Conservation (phyloP, 2,113 vertebrate species). For the Clarias macrocephalus region DNA sequence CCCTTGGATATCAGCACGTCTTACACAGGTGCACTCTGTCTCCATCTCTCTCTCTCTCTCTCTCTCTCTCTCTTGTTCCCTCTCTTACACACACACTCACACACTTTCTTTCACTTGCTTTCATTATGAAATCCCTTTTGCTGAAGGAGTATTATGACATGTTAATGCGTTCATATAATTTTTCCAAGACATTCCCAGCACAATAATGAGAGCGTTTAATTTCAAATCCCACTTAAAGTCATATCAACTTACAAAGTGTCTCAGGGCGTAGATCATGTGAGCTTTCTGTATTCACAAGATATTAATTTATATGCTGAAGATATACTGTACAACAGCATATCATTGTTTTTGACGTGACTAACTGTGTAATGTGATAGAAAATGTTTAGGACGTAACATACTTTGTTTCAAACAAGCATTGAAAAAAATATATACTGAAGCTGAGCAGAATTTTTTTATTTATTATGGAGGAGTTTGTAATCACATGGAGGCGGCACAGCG, state of each 20-base stretch:
- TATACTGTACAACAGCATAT: not conserved
- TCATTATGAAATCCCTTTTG: not conserved
- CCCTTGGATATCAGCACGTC: conserved; percentile 7
- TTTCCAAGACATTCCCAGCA: not conserved
- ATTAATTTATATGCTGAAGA: not conserved
- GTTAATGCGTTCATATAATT: not conserved
- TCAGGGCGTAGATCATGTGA: not conserved
- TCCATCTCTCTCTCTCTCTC: not conserved
- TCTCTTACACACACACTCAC: not conserved
- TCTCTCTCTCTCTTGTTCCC: not conserved
- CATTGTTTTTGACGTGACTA: not conserved
- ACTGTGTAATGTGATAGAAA: not conserved
- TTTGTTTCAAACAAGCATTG: not conserved
- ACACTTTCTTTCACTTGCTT: not conserved
- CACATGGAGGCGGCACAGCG: not conserved
- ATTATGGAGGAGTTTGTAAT: not conserved
- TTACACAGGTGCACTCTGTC: not conserved
- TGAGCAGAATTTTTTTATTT: not conserved
- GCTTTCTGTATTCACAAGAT: not conserved
- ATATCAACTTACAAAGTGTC: not conserved
- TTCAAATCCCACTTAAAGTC: not conserved
- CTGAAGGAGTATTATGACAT: not conserved
- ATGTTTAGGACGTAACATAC: not conserved
- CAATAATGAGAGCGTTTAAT: not conserved
- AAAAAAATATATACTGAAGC: not conserved